Base-by-base conservation (phyloP, 2,797 vertebrate genomes). In the Pyrocephalus nanus region DNA sequence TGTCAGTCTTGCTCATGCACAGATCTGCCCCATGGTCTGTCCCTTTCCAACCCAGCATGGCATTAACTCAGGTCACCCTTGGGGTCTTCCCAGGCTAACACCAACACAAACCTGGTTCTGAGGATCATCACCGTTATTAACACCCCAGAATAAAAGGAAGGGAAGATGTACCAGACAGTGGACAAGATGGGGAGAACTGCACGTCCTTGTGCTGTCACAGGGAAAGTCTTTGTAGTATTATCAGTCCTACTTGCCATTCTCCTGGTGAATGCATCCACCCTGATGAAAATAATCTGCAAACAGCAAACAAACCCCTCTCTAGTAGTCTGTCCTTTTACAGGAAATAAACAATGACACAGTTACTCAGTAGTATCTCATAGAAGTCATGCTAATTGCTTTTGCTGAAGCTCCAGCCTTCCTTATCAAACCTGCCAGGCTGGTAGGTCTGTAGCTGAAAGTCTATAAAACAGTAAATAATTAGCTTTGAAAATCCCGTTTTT, bases 401-500 rank as follows among this genome's bases (percentile, higher is more conserved):
- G 45, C 30, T 78, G 54, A 83, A 92, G 38, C 34, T 85, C 47
- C 80, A 83, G 23, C 38, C 57, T 60, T 93, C 58, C 66, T 93
- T 88, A 93, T 94, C 87, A 92, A 92, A 84, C 29, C 34, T 88
- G 72, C 23, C 89, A 95, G 61, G 47, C 47, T 90, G 57, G 92
- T n/a, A n/a, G n/a, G n/a, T n/a, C n/a, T 94, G 60, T 42, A 85
- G 55, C 53, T 74, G 23, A 6, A 91, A 88, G 61, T 65, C 66
- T 66, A 80, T 71, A 95, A 84, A 93, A 2, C 29, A 64, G 71
- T 54, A 79, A 89, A 92, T 74, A 84, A 90, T 75, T 72, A 88
- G 58, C 89, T 90, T 50, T 3, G 11, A 78, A 88, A 60, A 60
- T 55, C 48, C 61, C 69, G 18, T 47, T 47, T 65, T 92, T 90